These are phyloP conservation scores for Didymodactylos carnosus DNA, from an alignment of 2,888 invertebrate species.

Conservation along the genomic window DNA sequence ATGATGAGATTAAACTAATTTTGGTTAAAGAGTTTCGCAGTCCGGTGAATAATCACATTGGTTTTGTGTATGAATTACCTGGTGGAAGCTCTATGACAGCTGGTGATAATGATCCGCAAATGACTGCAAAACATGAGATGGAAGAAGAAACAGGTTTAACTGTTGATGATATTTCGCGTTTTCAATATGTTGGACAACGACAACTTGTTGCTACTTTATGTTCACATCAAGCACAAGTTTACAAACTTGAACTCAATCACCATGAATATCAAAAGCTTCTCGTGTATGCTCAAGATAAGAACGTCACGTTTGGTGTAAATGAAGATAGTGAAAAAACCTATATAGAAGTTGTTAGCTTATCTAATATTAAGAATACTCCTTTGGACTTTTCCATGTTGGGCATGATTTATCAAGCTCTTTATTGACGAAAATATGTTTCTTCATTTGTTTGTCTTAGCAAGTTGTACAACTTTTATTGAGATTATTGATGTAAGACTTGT, in stretches of 20 bases:
- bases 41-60: background rate
- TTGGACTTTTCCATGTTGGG: background rate
- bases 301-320: background rate
- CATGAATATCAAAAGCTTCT: background rate
- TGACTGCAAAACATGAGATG: background rate
- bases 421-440: no score
- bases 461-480: no score
- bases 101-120: background rate
- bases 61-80: background rate
- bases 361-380: background rate
- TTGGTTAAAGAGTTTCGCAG: background rate
- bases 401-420: background rate
- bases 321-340: background rate
- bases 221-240: background rate
- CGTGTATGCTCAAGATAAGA: background rate
- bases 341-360: background rate
- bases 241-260: background rate
- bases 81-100: background rate
- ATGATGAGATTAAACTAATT: background rate
- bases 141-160: background rate
- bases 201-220: background rate
- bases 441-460: no score
- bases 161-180: background rate
- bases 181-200: background rate
- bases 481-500: no score